A percentile compares a stretch with the other conserved stretches of the same genome.
These are phyloP conservation scores for Paraescarpia echinospica DNA, from an alignment of 1,140 invertebrate genomes.

Conservation along the genomic window DNA sequence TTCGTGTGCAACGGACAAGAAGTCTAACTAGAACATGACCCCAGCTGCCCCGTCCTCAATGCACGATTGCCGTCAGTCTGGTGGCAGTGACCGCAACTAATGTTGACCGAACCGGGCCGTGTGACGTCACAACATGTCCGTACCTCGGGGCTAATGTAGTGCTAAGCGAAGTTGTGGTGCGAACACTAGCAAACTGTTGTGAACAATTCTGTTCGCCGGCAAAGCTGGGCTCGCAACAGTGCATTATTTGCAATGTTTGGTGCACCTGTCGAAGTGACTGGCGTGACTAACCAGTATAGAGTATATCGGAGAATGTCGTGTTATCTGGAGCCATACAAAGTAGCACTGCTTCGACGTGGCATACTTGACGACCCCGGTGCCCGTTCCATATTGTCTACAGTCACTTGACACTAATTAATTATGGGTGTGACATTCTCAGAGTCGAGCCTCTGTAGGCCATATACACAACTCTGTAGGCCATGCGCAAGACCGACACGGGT, in stretches of 20 bases:
- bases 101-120: too few relatives aligned
- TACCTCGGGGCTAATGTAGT: too few relatives aligned
- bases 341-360: neutral
- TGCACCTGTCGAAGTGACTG: neutral
- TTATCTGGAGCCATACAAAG: neutral
- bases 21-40: too few relatives aligned
- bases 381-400: neutral
- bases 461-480: neutral
- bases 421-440: neutral
- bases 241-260: neutral
- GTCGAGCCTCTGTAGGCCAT: neutral
- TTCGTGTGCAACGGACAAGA: too few relatives aligned
- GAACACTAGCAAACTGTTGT: neutral
- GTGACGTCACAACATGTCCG: too few relatives aligned
- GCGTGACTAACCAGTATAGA: neutral
- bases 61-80: too few relatives aligned
- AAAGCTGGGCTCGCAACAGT: neutral
- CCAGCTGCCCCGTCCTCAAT: too few relatives aligned
- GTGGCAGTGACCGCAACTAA: too few relatives aligned
- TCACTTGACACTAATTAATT: neutral
- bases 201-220: neutral
- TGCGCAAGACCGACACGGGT: neutral
- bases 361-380: neutral
- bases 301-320: neutral
- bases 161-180: too few relatives aligned